These are phyloP conservation scores for Gadus macrocephalus DNA, from an alignment of 2,113 vertebrate genomes.

Conservation along the genomic window DNA sequence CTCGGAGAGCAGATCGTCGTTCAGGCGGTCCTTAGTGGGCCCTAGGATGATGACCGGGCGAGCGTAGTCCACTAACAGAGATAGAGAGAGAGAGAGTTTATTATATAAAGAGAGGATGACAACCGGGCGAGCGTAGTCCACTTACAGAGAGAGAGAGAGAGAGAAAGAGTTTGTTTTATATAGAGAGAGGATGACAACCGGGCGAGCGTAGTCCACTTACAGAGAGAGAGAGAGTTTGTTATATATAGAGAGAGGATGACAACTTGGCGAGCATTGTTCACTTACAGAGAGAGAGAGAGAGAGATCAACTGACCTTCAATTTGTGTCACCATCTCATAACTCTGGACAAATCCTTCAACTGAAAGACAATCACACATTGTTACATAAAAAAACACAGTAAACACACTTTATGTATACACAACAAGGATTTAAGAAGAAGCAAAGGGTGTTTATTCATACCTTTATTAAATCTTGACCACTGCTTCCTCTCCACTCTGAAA, in stretches of 20 bases:
- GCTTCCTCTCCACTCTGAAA: slow-evolving; percentile 83
- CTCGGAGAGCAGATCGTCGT: slow-evolving; percentile 83
- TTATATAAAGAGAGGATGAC: no score
- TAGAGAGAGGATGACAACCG: no score
- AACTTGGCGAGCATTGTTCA: slow-evolving; percentile 29
- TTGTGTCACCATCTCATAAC: slow-evolving; percentile 82
- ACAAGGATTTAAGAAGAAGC: not conserved
- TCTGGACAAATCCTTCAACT: slow-evolving; percentile 82
- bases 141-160: not conserved
- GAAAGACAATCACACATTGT: slow-evolving; percentile 8
- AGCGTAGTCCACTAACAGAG: slow-evolving; percentile 77
- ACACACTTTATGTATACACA: not conserved
- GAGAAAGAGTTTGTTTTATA: slow-evolving; percentile 33
- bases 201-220: slow-evolving; percentile 76
- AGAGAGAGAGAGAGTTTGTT: not conserved
- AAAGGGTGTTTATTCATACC: slow-evolving; percentile 43
- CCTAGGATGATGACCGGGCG: slow-evolving; percentile 85
- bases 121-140: no score
- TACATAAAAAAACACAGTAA: not conserved
- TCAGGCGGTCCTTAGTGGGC: slow-evolving; percentile 83
- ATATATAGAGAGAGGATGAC: no score
- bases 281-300: slow-evolving; percentile 45
- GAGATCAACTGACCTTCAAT: slow-evolving; percentile 75
- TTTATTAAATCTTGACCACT: slow-evolving; percentile 84
- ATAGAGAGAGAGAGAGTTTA: slow-evolving; percentile 4